Evolutionary conservation across 2,113 vertebrate genomes (phyloP), one percentile per base, ranked within the genome.

Genomic region (Notarius lentiginosus): DNA sequence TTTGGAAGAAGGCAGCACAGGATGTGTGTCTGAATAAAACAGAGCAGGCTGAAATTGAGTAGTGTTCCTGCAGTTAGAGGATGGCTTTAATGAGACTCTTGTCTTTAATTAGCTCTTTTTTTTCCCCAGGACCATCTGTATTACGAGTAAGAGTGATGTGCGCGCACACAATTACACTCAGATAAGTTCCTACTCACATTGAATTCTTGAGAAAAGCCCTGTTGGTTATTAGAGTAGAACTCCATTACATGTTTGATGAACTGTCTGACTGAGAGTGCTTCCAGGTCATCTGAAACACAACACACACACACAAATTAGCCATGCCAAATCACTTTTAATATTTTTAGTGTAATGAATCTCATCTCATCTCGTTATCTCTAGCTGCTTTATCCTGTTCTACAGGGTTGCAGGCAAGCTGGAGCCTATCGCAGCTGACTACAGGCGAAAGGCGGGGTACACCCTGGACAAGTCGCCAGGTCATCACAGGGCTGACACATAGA

Each of bases 191-290:
- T 63, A 84, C 88, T 88, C 81, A 88, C 89, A 83, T 99, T 98
- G 93, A 99, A 99, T 91, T 99, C 98, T 92, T 99, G 96, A 0
- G 98, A 97, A 90, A 99, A 99, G 79, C 98, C 97, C 87, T 97
- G 98, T 90, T 98, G 96, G 95, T 97, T 99, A 94, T 98, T 97
- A 89, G 97, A 96, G 91, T 99, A 99, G 55, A 99, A 96, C 90
- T 99, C 97, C 94, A 96, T 95, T 92, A 98, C 94, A 93, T 99
- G 98, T 96, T 99, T 99, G 84, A 99, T 91, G 84, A 99, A 99
- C 93, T 97, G 97, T 94, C 97, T 98, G 89, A 99, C 97, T 66
- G 97, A 96, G 92, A 99, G 95, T 90, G 98, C 97, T 91, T 99
- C 98, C 96, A 97, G 98, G 93, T 99, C 98, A 95, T 99, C 98